phyloP scores from a whole-genome alignment of 2,888 invertebrate species.

The Catocala fraxini region DNA sequence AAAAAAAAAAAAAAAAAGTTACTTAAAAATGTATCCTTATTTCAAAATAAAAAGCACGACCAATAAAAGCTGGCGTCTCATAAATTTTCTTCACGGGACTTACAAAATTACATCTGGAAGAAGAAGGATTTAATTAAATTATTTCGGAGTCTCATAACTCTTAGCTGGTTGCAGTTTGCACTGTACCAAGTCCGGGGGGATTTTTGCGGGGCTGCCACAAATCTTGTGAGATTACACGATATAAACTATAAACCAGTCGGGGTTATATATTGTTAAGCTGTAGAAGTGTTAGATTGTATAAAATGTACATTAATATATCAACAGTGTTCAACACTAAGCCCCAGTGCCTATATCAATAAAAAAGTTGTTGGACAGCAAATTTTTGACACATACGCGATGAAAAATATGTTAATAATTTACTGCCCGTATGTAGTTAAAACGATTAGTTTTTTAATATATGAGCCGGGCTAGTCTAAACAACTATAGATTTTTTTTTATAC shows the following conservation, averaged over 20 bases:
- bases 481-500: too few species aligned
- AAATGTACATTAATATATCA: not conserved
- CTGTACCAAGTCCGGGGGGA: slow-evolving; percentile 11
- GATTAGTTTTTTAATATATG: too few species aligned
- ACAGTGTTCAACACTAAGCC: too few species aligned
- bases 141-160: slow-evolving; percentile 19
- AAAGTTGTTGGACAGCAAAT: too few species aligned
- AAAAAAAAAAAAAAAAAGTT: too few species aligned
- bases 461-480: too few species aligned
- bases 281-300: not conserved
- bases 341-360: too few species aligned
- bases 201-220: slow-evolving; percentile 15
- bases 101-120: slow-evolving; percentile 11
- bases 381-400: too few species aligned
- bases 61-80: not conserved
- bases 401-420: too few species aligned
- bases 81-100: slow-evolving; percentile 10
- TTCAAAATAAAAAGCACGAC: slow-evolving; percentile 7
- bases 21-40: not conserved
- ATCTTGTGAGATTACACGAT: slow-evolving; percentile 17
- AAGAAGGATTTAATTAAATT: slow-evolving; percentile 19
- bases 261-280: not conserved
- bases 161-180: slow-evolving; percentile 13
- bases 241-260: slow-evolving; percentile 9
- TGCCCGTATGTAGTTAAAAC: too few species aligned